Evolutionary conservation across 2,888 invertebrate species (phyloP).

Genomic region (Cepaea hortensis): DNA sequence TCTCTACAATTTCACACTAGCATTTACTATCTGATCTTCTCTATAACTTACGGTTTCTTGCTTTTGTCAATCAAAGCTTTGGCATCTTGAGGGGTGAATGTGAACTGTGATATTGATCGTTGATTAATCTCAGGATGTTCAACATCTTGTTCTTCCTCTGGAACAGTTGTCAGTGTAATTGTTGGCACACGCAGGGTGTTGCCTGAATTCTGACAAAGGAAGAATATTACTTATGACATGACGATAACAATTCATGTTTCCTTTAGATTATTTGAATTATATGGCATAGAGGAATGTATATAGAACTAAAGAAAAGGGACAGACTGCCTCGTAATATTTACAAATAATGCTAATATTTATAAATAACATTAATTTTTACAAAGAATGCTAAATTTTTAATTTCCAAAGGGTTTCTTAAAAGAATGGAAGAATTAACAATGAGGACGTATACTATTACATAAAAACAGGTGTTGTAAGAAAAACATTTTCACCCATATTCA

Average conservation of each 20-base stretch:
- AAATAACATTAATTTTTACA: no score
- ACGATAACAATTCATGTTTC: background rate
- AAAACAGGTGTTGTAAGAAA: no score
- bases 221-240: background rate
- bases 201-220: conserved; percentile 7
- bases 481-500: no score
- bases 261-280: background rate
- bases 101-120: conserved; percentile 62
- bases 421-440: no score
- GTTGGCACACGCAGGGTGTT: conserved; percentile 31
- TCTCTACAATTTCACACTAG: no score
- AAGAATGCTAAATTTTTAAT: no score
- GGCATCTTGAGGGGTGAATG: conserved; percentile 68
- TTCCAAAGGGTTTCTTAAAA: no score
- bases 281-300: background rate
- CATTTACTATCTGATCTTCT: background rate
- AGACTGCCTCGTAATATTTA: no score
- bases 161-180: conserved; percentile 78
- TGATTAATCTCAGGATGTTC: conserved; percentile 16
- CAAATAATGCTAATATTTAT: no score
- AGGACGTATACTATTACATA: no score
- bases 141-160: conserved; percentile 72
- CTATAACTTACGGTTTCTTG: conserved; percentile 75
- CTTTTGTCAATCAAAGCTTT: conserved; percentile 74
- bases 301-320: no score